These are phyloP conservation scores for Nymphalis urticae DNA, from an alignment of 2,888 invertebrate genomes.

Conservation along the genomic window DNA sequence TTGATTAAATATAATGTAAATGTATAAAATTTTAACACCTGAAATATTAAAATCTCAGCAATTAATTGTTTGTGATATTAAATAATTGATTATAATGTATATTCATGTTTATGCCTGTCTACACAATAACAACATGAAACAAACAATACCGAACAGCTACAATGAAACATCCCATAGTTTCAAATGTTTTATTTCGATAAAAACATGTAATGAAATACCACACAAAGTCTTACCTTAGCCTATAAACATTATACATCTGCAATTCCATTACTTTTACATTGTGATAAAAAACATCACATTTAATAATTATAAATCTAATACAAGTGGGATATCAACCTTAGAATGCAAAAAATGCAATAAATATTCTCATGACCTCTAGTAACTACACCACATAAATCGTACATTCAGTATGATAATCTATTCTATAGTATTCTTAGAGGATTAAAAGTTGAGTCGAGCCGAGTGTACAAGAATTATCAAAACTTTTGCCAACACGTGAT, in stretches of 20 bases:
- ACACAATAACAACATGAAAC: neutral
- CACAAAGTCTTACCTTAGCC: conserved; percentile 45
- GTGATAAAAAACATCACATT: conserved; percentile 27
- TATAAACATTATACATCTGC: conserved; percentile 50
- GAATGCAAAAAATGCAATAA: conserved; percentile 26
- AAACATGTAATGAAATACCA: conserved; percentile 50
- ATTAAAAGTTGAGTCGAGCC: neutral
- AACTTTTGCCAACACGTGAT: conserved; percentile 1
- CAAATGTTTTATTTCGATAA: conserved; percentile 71
- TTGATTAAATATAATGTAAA: too few species aligned
- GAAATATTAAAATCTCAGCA: too few species aligned
- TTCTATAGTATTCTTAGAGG: neutral
- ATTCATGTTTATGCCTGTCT: neutral
- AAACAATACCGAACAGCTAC: conserved; percentile 41
- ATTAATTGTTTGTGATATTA: too few species aligned
- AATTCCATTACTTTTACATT: conserved; percentile 47
- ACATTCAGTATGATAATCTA: conserved; percentile 1
- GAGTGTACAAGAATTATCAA: conserved; percentile 9
- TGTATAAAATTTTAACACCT: too few species aligned
- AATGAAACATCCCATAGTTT: conserved; percentile 61
- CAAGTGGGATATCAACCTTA: conserved; percentile 13
- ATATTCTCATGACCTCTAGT: conserved; percentile 34
- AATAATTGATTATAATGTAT: neutral
- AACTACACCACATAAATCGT: conserved; percentile 33
- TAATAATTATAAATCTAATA: conserved; percentile 16